Evolutionary conservation across 1,140 invertebrate species (phyloP), one percentile per base, ranked within the genome.

Genomic region (Drosophila seguyi): DNA sequence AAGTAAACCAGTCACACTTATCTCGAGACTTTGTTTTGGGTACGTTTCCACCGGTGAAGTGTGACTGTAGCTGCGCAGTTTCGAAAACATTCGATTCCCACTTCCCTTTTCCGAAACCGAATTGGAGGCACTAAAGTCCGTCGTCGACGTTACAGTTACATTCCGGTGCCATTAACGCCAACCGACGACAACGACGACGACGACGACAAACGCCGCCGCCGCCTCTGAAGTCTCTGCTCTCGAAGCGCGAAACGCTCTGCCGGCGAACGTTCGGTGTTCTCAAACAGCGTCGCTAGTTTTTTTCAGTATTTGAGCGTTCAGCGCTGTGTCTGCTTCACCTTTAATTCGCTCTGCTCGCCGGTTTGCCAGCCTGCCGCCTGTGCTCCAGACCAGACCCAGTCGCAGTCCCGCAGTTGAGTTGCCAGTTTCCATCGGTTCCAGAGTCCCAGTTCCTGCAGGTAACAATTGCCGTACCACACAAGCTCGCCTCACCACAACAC

Each of bases 251-350:
- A 42, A 42, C 41, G 41, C 50, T 62, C 58, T 47, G 71, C 48
- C 62, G 39, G 44, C 59, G 57, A 60, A 59, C 60, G 47, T 22
- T 72, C 48, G 62, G 48, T 31, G 36, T 75, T 74, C 68, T 58
- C 71, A 53, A 47, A 65, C 39, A 34, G 52, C 56, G 41, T 44
- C 65, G 57, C 25, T 78, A 69, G 65, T 61, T 69, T 77, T 77
- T 72, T 83, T 79, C 72, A 87, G 83, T 87, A 72, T 88, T 80
- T 75, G 29, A 78, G 57, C 72, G 77, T 73, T 80, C 59, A 69
- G 76, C 81, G 73, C 75, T 76, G 84, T 74, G 84, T 57, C 73
- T 52, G 63, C 72, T 77, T 59, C 67, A 74, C 38, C 27, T 53
- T 68, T 41, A 59, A 67, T 44, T 62, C 62, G 55, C 48, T 65